Base-by-base conservation (phyloP, 2,888 invertebrate genomes). In the Cryptus viduatorius region DNA sequence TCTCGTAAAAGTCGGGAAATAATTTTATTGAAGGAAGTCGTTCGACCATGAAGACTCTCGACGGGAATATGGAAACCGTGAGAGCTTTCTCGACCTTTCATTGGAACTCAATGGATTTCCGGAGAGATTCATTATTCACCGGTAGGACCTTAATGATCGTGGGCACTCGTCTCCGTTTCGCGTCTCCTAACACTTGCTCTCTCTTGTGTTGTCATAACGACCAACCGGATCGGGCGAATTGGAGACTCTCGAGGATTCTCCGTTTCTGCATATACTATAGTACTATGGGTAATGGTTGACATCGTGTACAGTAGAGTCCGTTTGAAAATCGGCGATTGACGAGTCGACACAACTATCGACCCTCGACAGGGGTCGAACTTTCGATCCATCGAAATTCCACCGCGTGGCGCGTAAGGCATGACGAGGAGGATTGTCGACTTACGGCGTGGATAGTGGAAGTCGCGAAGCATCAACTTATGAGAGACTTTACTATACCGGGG, bases 141-240 rank as follows among this genome's bases (percentile, higher is more conserved):
- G 77, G 72, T 64, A 73, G 76, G 79, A 69, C 67, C 77, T 78
- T 78, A 85, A 83, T 80, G 79, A 85, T 85, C 72, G 77, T 42
- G 69, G 56, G 77, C 61, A 80, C 73, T 77, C 83, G 81, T 65
- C 81, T 81, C 64, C 68, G 64, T 78, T 81, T 84, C 81, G 68
- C 59, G 48, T 37, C 71, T 42, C 37, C 69, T 68, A 31, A 50
- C 65, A 73, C 42, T 69, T 19, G 69, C 48, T 50, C 46, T 10
- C 10, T 24, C 56, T 37, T 37, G 56, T 24, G 16, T 37, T 65
- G 48, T 65, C 76, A 48, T 83, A 81, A 69, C 73, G 81, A 67
- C 76, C 67, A 73, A 67, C 76, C 48, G 46, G 71, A 76, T 80
- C 67, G 73, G 53, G 64, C 68, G 46, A 69, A 69, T 29, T 67